Percentiles rank a stretch among this genome's conserved stretches.
phyloP scores from a whole-genome alignment of 2,888 invertebrate species.

The Arctia plantaginis region DNA sequence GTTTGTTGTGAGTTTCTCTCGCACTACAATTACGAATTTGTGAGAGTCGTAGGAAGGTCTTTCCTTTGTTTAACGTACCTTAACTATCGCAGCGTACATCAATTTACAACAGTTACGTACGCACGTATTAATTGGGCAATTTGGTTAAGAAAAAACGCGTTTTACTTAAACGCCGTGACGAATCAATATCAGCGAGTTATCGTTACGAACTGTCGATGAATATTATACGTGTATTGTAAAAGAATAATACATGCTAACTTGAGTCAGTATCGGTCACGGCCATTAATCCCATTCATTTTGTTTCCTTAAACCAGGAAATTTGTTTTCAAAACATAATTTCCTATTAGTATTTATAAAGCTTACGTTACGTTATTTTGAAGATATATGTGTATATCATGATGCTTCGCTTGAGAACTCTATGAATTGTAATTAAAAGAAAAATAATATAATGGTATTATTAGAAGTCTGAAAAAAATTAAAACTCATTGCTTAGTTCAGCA shows the following conservation, averaged over 20 bases:
- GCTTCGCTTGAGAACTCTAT: slow-evolving; percentile 1
- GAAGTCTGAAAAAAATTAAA: neutral
- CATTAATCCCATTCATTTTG: slow-evolving; percentile 47
- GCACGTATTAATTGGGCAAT: slow-evolving; percentile 72
- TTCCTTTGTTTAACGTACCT: slow-evolving; percentile 74
- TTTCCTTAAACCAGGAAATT: slow-evolving; percentile 60
- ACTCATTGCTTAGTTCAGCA: neutral
- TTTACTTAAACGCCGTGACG: slow-evolving; percentile 29
- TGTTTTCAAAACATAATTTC: slow-evolving; percentile 62
- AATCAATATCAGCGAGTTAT: slow-evolving; percentile 44
- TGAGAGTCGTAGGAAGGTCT: slow-evolving; percentile 75
- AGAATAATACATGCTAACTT: slow-evolving; percentile 22
- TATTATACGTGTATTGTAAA: slow-evolving; percentile 31
- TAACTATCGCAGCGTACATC: slow-evolving; percentile 70
- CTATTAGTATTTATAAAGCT: slow-evolving; percentile 52
- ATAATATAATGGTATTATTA: neutral
- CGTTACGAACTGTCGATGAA: slow-evolving; percentile 32
- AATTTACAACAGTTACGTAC: slow-evolving; percentile 65
- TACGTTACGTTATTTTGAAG: slow-evolving; percentile 49
- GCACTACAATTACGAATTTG: slow-evolving; percentile 81
- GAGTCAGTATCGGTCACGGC: slow-evolving; percentile 54
- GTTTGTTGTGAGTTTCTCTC: slow-evolving; percentile 80
- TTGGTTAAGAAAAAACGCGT: slow-evolving; percentile 51
- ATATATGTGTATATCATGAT: slow-evolving; percentile 34
- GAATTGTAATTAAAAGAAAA: neutral